A percentile compares a stretch with the other conserved stretches of the same genome.
These are phyloP conservation scores for Drosophila differens DNA, from an alignment of 2,888 invertebrate genomes.

Conservation along the genomic window DNA sequence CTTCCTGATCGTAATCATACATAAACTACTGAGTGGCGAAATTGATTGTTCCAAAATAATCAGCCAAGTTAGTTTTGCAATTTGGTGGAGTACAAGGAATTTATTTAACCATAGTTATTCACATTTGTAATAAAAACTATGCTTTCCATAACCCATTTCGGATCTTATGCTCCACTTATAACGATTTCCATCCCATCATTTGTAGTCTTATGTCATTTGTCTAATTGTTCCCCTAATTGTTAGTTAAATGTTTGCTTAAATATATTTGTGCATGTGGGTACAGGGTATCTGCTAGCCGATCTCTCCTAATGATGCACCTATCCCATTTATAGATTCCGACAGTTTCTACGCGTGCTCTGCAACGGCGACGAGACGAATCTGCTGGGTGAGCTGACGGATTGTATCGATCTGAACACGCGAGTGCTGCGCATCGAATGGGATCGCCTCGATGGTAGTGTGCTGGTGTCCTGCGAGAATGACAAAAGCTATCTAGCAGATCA, in stretches of 20 bases:
- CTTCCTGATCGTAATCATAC: too few species aligned
- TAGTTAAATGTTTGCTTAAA: neutral
- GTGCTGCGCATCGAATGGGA: constrained; percentile 68
- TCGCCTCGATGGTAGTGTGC: constrained; percentile 44
- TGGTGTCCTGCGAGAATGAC: constrained; percentile 79
- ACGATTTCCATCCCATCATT: neutral
- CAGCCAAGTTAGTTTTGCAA: neutral
- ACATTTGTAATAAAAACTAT: neutral
- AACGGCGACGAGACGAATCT: constrained; percentile 48
- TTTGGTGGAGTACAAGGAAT: too few species aligned
- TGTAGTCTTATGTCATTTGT: neutral
- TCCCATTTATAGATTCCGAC: constrained; percentile 78
- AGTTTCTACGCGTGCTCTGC: constrained; percentile 52
- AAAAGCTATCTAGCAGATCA: constrained; percentile 86
- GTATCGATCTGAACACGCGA: constrained; percentile 58
- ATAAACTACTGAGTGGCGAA: too few species aligned
- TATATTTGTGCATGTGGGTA: neutral
- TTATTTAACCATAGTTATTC: neutral
- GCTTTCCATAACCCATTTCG: neutral
- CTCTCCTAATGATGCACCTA: neutral
- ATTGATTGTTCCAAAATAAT: neutral
- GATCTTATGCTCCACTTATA: too few species aligned
- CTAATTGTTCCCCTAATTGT: neutral
- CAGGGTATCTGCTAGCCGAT: neutral
- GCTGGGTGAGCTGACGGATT: constrained; percentile 72